These are phyloP conservation scores for Allolobophora icterica DNA, from an alignment of 2,888 invertebrate species.

Conservation along the genomic window DNA sequence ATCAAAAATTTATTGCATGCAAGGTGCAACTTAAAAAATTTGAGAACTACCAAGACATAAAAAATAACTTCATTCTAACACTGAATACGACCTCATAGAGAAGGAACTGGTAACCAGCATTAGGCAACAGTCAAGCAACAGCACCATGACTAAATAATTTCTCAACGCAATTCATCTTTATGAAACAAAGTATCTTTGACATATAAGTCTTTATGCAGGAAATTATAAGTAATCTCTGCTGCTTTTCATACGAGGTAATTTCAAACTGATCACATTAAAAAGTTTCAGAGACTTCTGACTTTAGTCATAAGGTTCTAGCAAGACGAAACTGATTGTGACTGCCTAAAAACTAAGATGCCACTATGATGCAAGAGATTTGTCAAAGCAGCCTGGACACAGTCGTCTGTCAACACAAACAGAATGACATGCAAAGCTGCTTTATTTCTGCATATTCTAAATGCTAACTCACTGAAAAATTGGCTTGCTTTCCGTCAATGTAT, in stretches of 20 bases:
- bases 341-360: not conserved
- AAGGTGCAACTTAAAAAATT: not conserved
- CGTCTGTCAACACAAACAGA: not conserved
- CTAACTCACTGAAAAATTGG: not conserved
- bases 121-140: not conserved
- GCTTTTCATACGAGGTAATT: not conserved
- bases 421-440: not conserved
- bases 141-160: not conserved
- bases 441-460: not conserved
- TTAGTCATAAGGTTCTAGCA: not conserved
- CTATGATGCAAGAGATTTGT: not conserved
- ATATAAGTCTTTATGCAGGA: not conserved
- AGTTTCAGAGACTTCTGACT: not conserved
- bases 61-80: not conserved
- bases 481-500: not conserved
- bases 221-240: slow-evolving; percentile 8
- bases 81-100: not conserved
- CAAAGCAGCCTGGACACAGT: not conserved
- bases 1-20: not conserved
- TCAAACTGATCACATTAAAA: not conserved
- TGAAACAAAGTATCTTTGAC: not conserved
- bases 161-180: not conserved
- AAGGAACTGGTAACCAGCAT: not conserved
- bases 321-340: not conserved
- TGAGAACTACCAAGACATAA: not conserved